Base-by-base conservation (phyloP, 2,888 invertebrate species). In the Morinoia aosen region DNA sequence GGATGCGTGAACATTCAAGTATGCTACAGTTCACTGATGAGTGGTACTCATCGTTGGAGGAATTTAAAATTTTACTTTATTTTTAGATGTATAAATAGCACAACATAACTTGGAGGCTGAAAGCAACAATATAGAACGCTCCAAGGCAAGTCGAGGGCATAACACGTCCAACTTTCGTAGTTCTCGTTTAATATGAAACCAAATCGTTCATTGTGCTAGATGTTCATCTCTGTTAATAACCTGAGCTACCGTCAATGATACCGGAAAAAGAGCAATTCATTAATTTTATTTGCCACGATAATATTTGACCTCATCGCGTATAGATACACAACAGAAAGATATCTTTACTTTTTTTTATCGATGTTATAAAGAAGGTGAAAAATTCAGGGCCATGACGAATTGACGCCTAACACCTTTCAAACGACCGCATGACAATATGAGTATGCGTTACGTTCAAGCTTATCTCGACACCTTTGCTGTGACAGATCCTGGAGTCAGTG, bases 401-500 rank as follows among this genome's bases (percentile, higher is more conserved):
- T 76, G 25, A 0, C 3, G 5, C 2, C 48, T 5, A 4, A 5
- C 48, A 48, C 48, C 48, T 48, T 5, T 48, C 48, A 48, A 48
- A 5, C 48, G 48, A 48, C 48, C 48, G 48, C 12, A 61, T 61
- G 61, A 61, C 8, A 19, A 16, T 61, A 5, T 76, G 25, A 25
- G 16, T 76, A 33, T 33, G 16, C 16, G 76, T 33, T 76, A 16
- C 25, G 76, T 76, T 76, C 48, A 48, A 48, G 48, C 48, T 48
- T 5, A 33, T 33, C 33, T 33, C 16, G 25, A 76, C 25, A 76
- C 33, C 25, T 76, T 76, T 16, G 19, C 76, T 76, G 76, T 95
- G 19, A n/a, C 93, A 96, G 96, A 96, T 96, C 33, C 96, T 96
- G 96, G 96, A 96, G 88, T 95, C 96, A 16, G 96, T 96, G 19